These are phyloP conservation scores for Urocyon cinereoargenteus DNA, from an alignment of 2,797 vertebrate genomes.

Conservation along the genomic window DNA sequence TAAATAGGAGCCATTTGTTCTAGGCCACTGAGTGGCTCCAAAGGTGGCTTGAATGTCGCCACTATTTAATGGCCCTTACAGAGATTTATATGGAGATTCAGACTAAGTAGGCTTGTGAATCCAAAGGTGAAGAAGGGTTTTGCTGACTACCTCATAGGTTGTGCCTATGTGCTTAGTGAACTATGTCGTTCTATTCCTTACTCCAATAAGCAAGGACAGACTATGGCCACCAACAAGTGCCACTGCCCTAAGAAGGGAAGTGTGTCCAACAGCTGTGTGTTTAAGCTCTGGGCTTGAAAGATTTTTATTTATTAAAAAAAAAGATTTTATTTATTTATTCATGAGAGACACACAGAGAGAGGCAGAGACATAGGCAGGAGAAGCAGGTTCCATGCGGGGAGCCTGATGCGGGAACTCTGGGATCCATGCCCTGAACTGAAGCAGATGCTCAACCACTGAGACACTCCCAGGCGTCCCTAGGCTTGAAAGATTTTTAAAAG, in stretches of 20 bases:
- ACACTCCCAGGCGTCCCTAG: too few relatives aligned
- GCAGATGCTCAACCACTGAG: too few relatives aligned
- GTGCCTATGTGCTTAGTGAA: neutral
- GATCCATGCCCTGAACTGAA: too few relatives aligned
- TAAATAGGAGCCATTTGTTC: neutral
- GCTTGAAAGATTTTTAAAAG: neutral
- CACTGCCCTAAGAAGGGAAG: neutral
- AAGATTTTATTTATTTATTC: too few relatives aligned
- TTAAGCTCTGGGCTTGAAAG: neutral
- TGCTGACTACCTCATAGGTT: neutral
- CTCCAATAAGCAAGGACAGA: neutral
- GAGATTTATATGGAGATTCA: neutral
- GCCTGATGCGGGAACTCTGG: too few relatives aligned
- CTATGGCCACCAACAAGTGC: neutral
- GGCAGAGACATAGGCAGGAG: too few relatives aligned
- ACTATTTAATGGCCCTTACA: neutral
- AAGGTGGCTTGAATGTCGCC: neutral
- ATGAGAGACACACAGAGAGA: too few relatives aligned
- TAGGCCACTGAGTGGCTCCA: neutral
- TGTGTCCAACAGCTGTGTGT: neutral
- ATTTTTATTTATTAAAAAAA: too few relatives aligned
- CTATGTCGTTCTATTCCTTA: neutral
- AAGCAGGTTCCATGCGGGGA: too few relatives aligned
- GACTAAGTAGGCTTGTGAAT: neutral
- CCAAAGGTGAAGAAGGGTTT: neutral